Evolutionary conservation across 2,888 invertebrate genomes (phyloP).

Genomic region (Sarcophaga rosellei): DNA sequence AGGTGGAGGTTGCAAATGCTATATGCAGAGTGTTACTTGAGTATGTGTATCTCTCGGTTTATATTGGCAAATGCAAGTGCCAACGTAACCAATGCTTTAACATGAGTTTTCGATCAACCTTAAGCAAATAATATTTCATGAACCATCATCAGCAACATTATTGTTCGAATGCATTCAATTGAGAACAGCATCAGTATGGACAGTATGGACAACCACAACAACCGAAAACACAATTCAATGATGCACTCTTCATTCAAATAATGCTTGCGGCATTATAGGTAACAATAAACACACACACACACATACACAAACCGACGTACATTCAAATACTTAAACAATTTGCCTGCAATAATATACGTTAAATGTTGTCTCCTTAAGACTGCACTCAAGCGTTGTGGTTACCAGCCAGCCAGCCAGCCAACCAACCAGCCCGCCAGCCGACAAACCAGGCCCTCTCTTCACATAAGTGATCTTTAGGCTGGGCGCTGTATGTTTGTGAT

Average conservation of each 20-base stretch:
- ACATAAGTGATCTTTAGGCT: constrained; percentile 52
- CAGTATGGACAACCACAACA: constrained; percentile 29
- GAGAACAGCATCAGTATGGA: background rate
- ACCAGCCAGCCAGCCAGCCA: constrained; percentile 1
- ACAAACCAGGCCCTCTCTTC: constrained; percentile 18
- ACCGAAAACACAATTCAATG: constrained; percentile 63
- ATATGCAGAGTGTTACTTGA: background rate
- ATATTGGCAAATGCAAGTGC: constrained; percentile 51
- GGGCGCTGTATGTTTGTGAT: constrained; percentile 55
- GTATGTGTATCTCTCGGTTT: background rate
- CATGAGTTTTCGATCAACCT: constrained; percentile 62
- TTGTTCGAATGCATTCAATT: constrained; percentile 9
- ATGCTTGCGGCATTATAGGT: constrained; percentile 63
- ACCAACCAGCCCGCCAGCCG: constrained; percentile 12
- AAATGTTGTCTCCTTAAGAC: constrained; percentile 54
- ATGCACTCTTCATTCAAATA: constrained; percentile 68
- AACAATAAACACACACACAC: constrained; percentile 50
- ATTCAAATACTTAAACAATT: background rate
- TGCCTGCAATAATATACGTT: background rate
- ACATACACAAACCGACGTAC: background rate
- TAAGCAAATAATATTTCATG: constrained; percentile 67
- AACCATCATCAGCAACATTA: background rate
- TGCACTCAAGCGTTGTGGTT: constrained; percentile 35
- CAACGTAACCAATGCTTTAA: constrained; percentile 67
- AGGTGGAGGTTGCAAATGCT: constrained; percentile 47